Percentiles rank a stretch among this genome's conserved stretches.
Evolutionary conservation across 2,113 vertebrate genomes (phyloP).

Genomic region (Oryzias celebensis): DNA sequence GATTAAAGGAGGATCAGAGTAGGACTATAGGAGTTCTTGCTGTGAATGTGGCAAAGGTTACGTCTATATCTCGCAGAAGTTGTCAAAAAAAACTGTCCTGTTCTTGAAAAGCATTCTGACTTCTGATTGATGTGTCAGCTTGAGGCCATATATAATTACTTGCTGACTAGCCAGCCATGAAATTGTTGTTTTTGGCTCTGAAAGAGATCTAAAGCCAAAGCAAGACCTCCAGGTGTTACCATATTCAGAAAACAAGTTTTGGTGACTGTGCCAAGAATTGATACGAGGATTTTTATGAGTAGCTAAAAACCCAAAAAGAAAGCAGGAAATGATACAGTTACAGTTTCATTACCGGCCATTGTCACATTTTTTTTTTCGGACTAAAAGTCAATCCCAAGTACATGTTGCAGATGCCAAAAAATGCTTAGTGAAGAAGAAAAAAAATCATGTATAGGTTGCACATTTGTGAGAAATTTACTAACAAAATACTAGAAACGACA

Average conservation of each 20-base stretch:
- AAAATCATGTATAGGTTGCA: too few relatives aligned
- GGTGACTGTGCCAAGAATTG: constrained; percentile 1
- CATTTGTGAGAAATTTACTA: too few relatives aligned
- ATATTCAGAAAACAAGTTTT: constrained; percentile 12
- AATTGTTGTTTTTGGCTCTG: constrained; percentile 68
- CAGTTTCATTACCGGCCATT: too few relatives aligned
- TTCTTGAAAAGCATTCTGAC: constrained; percentile 38
- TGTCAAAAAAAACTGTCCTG: constrained; percentile 41
- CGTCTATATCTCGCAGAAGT: constrained; percentile 23
- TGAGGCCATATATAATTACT: constrained; percentile 59
- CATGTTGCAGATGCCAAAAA: too few relatives aligned
- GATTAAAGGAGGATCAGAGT: too few relatives aligned
- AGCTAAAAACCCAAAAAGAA: constrained; percentile 1
- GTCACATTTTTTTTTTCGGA: too few relatives aligned
- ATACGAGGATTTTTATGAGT: constrained; percentile 10
- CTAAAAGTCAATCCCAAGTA: too few relatives aligned
- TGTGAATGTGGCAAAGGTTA: not conserved
- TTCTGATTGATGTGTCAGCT: constrained; percentile 52
- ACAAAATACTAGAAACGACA: too few relatives aligned
- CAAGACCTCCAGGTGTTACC: constrained; percentile 23
- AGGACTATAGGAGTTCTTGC: not conserved
- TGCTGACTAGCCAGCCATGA: constrained; percentile 59
- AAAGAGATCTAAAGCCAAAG: constrained; percentile 55
- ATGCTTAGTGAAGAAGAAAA: too few relatives aligned
- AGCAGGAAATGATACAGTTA: too few relatives aligned